Conservation (phyloP, 2,888 invertebrate species). For the Dryococelus australis region DNA sequence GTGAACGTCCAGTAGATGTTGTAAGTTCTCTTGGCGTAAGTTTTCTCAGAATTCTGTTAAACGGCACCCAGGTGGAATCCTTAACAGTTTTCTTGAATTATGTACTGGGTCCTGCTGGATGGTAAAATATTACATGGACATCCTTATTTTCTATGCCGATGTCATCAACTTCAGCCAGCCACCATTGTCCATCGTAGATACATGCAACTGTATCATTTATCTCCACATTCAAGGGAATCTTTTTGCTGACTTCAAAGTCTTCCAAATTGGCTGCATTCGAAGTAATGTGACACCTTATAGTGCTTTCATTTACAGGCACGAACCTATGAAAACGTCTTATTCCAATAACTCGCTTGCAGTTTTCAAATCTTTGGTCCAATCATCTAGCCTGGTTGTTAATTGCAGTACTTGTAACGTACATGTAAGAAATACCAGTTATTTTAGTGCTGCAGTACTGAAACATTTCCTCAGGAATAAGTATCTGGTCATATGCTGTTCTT, state of each 20-base stretch:
- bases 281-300: background rate
- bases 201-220: background rate
- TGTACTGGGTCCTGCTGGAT: slow-evolving; percentile 3
- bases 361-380: background rate
- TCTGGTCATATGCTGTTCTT: too few species aligned
- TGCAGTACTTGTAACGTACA: background rate
- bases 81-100: background rate
- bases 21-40: background rate
- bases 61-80: background rate
- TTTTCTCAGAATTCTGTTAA: background rate
- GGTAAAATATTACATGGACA: background rate
- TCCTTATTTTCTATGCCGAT: background rate
- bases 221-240: background rate
- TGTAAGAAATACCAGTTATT: too few species aligned
- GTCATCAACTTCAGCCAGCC: slow-evolving; percentile 4
- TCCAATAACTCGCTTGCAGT: too few species aligned
- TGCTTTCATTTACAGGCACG: background rate
- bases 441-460: too few species aligned
- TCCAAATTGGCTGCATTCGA: background rate
- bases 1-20: background rate
- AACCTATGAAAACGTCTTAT: background rate
- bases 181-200: background rate
- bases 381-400: background rate
- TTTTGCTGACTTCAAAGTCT: background rate
- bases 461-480: too few species aligned